phyloP scores from a whole-genome alignment of 2,113 vertebrate genomes.

The Microtus montanus region DNA sequence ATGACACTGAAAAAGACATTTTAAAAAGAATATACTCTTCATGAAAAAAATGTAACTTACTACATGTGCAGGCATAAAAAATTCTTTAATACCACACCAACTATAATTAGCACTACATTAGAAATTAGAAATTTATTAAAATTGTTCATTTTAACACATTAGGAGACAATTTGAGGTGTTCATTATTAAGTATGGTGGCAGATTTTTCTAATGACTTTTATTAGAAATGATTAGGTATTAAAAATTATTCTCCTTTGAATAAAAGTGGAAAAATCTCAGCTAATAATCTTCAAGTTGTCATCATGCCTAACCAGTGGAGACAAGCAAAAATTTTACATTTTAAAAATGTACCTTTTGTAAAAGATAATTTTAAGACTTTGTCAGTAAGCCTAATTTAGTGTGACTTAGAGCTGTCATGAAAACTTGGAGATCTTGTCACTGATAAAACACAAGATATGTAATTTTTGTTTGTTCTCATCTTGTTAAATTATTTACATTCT shows the following conservation, averaged over 20 bases:
- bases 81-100: not conserved
- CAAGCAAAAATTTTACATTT: not conserved
- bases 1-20: not conserved
- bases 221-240: not conserved
- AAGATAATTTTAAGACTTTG: not conserved
- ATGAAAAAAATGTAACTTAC: not conserved
- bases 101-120: not conserved
- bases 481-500: not conserved
- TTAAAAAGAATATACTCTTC: not conserved
- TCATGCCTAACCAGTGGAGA: not conserved
- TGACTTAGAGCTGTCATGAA: not conserved
- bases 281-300: not conserved
- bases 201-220: not conserved
- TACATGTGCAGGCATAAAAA: not conserved
- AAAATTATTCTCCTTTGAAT: not conserved
- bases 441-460: not conserved
- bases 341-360: not conserved
- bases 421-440: not conserved
- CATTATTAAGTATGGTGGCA: not conserved
- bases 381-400: not conserved
- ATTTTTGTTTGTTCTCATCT: constrained; percentile 11
- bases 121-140: constrained; percentile 9
- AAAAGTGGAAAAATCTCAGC: not conserved
- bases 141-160: not conserved
- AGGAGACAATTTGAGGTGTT: not conserved